Evolutionary conservation across 2,888 invertebrate genomes (phyloP).

Genomic region (Ctenicera cuprea): DNA sequence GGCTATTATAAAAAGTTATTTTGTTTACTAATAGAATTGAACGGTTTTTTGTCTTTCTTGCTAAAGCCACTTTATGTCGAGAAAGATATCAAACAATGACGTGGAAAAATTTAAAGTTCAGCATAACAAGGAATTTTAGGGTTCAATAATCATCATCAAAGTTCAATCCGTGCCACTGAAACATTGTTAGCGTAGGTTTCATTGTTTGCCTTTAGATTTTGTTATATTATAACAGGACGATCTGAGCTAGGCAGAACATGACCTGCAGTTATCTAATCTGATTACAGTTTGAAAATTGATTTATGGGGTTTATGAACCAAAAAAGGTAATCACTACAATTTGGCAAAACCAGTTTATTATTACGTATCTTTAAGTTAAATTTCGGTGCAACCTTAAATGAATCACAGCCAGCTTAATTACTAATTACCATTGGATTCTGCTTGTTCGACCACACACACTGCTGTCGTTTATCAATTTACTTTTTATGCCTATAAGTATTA

Average conservation of each 20-base stretch:
- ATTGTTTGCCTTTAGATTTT: conserved; percentile 17
- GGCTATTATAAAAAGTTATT: background rate
- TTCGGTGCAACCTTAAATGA: conserved; percentile 20
- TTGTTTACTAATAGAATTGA: background rate
- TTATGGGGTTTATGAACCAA: conserved; percentile 43
- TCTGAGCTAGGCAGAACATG: background rate
- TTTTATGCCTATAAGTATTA: background rate
- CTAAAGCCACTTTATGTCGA: background rate
- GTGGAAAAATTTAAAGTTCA: background rate
- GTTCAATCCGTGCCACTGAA: conserved; percentile 7
- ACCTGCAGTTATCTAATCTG: conserved; percentile 24
- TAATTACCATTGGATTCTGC: conserved; percentile 21
- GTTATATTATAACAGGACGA: too few relatives aligned
- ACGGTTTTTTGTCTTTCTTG: background rate
- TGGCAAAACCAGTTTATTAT: conserved; percentile 35
- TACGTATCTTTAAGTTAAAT: conserved; percentile 27
- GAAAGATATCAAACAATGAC: background rate
- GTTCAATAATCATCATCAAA: conserved; percentile 24
- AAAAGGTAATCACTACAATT: conserved; percentile 34
- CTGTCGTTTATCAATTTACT: conserved; percentile 12
- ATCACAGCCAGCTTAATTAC: conserved; percentile 22
- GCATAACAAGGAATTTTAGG: background rate
- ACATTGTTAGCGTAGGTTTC: conserved; percentile 19
- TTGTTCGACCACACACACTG: conserved; percentile 31
- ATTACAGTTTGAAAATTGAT: conserved; percentile 23